These are phyloP conservation scores for Callimorpha dominula DNA, from an alignment of 2,888 invertebrate genomes.

Conservation along the genomic window DNA sequence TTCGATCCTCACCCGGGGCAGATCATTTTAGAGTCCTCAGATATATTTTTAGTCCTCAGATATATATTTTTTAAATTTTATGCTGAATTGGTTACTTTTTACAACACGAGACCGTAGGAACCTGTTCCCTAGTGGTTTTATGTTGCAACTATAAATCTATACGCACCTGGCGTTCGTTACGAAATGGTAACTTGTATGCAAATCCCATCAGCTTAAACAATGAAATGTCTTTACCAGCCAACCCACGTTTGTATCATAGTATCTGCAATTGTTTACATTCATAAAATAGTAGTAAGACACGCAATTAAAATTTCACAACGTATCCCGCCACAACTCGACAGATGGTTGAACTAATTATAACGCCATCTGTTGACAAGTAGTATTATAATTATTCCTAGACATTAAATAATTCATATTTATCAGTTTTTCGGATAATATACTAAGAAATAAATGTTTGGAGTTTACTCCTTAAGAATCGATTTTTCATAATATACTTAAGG, in stretches of 20 bases:
- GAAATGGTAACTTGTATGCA: slow-evolving; percentile 63
- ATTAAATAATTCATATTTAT: no score
- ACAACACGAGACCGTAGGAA: slow-evolving; percentile 32
- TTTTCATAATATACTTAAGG: no score
- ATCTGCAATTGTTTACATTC: slow-evolving; percentile 63
- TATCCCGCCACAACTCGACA: slow-evolving; percentile 43
- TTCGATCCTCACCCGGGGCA: slow-evolving; percentile 98
- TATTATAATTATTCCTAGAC: slow-evolving; percentile 28
- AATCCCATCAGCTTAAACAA: slow-evolving; percentile 68
- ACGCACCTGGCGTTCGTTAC: slow-evolving; percentile 57
- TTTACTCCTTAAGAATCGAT: no score
- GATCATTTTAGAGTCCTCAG: slow-evolving; percentile 50
- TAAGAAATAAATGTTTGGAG: no score
- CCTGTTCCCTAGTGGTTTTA: slow-evolving; percentile 37
- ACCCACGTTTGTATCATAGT: slow-evolving; percentile 64
- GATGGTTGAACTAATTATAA: slow-evolving; percentile 46
- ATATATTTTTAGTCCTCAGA: slow-evolving; percentile 22
- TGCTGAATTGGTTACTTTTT: slow-evolving; percentile 34
- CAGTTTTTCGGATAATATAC: no score
- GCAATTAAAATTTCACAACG: slow-evolving; percentile 61
- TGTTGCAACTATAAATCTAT: slow-evolving; percentile 51
- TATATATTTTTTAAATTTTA: slow-evolving; percentile 21
- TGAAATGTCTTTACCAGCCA: slow-evolving; percentile 61
- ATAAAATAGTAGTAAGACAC: slow-evolving; percentile 62
- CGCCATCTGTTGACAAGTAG: slow-evolving; percentile 66